Percentiles rank a stretch among this genome's conserved stretches.
These are phyloP conservation scores for Cyprinus carpio DNA, from an alignment of 2,113 vertebrate species.

Conservation along the genomic window DNA sequence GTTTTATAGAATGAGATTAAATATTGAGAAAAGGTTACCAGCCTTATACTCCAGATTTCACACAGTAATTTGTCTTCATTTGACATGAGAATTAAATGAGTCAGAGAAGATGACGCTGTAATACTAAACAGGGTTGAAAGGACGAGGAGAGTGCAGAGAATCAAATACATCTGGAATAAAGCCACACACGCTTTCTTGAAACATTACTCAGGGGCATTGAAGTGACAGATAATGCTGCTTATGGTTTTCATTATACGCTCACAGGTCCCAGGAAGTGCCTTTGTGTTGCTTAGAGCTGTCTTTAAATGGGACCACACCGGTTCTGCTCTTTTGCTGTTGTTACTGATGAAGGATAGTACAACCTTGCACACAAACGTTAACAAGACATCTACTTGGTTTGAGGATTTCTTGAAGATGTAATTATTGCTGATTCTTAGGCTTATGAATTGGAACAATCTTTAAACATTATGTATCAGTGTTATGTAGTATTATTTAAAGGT, in stretches of 20 bases:
- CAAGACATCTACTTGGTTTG: not conserved
- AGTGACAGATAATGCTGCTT: conserved; percentile 35
- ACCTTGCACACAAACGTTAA: not conserved
- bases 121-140: conserved; percentile 1
- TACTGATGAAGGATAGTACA: not conserved
- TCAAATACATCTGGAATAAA: not conserved
- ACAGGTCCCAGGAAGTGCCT: not conserved
- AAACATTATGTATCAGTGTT: not conserved
- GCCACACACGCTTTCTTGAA: conserved; percentile 42
- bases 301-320: not conserved
- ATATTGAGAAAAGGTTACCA: conserved; percentile 16
- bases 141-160: conserved; percentile 26
- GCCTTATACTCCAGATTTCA: not conserved
- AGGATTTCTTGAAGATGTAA: not conserved
- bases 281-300: conserved; percentile 3
- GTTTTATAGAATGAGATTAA: conserved; percentile 17
- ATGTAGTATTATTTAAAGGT: not conserved
- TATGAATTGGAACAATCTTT: not conserved
- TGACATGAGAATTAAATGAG: conserved; percentile 18
- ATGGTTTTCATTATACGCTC: conserved; percentile 10
- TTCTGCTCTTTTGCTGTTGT: conserved; percentile 9
- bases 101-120: not conserved
- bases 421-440: not conserved
- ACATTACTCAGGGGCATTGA: conserved; percentile 31
- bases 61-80: not conserved